These are phyloP conservation scores for Polypedilum vanderplanki DNA, from an alignment of 1,140 invertebrate genomes.

Conservation along the genomic window DNA sequence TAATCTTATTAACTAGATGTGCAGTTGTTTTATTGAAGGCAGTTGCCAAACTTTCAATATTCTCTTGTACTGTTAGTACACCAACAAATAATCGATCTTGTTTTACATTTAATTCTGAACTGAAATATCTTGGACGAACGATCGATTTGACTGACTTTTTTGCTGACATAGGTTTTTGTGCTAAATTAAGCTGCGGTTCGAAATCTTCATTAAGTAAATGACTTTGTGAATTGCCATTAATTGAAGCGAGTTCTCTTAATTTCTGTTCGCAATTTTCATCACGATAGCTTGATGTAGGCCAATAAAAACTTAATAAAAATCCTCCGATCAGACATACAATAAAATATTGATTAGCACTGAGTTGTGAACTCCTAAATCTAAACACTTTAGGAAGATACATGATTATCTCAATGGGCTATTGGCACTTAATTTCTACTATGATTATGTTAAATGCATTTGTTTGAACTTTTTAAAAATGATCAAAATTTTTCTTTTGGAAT, in stretches of 20 bases:
- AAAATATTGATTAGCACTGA: constrained; percentile 43
- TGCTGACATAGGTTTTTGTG: constrained; percentile 43
- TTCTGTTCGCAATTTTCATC: constrained; percentile 38
- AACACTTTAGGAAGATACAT: constrained; percentile 5
- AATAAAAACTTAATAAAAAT: constrained; percentile 38
- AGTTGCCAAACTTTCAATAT: constrained; percentile 60
- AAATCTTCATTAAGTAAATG: constrained; percentile 40
- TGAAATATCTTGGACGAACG: constrained; percentile 80
- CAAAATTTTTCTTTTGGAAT: too few species aligned
- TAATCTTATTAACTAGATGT: constrained; percentile 72
- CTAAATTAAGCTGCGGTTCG: constrained; percentile 43
- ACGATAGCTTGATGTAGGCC: constrained; percentile 38
- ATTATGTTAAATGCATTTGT: too few species aligned
- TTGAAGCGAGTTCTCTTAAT: constrained; percentile 39
- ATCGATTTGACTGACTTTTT: constrained; percentile 47
- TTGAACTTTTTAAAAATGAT: too few species aligned
- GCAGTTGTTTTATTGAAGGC: constrained; percentile 74
- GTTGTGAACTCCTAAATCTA: constrained; percentile 37
- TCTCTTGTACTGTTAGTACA: constrained; percentile 65
- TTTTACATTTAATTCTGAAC: constrained; percentile 83
- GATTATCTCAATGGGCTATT: background rate
- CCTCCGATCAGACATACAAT: constrained; percentile 40
- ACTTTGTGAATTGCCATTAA: constrained; percentile 37
- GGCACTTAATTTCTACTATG: background rate
- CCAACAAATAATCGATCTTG: constrained; percentile 78